Base-by-base conservation (phyloP, 2,113 vertebrate species). In the Lophochroa leadbeateri region DNA sequence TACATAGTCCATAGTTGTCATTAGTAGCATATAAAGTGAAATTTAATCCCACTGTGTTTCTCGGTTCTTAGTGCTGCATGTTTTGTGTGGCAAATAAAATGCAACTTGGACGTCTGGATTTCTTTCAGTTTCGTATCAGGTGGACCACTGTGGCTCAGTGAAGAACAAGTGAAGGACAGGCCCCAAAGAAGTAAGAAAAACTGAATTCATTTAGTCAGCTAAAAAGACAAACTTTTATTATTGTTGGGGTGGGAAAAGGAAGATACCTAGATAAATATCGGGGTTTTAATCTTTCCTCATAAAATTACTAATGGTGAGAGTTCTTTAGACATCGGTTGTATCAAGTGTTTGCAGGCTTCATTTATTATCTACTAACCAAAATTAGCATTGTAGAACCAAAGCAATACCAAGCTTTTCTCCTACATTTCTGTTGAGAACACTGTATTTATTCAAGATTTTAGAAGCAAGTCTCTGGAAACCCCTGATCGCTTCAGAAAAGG, bases 201-300 rank as follows among this genome's bases (percentile, higher is more conserved):
- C 93, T 91, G 91, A 92, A 96, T 95, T 96, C 95, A 93, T n/a
- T 96, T 96, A 91, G 95, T 98, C 96, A 97, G 97, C 97, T 98
- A 98, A 97, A 98, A 98, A 98, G 97, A 97, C 96, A 98, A 97
- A 96, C 95, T 97, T 98, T 98, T 98, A 98, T 98, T 98, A 90
- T 95, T 86, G 52, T 86, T 94, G 92, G 12, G 85, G 80, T 90
- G 88, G 77, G 89, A 93, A 92, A 96, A 90, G 81, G 95, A 95
- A 96, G 96, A 97, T 97, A 97, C 64, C 93, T 94, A 96, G 86
- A 49, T 90, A 92, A 82, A 92, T 93, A 79, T 83, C 95, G 88
- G 86, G 76, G 61, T 94, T 96, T 97, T 93, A 95, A 76, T 98
- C 97, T 98, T 98, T 95, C 97, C 96, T 97, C 86, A 68, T 97